Conservation (phyloP, 2,113 vertebrate genomes). For the Myrmophylax atrothorax region DNA sequence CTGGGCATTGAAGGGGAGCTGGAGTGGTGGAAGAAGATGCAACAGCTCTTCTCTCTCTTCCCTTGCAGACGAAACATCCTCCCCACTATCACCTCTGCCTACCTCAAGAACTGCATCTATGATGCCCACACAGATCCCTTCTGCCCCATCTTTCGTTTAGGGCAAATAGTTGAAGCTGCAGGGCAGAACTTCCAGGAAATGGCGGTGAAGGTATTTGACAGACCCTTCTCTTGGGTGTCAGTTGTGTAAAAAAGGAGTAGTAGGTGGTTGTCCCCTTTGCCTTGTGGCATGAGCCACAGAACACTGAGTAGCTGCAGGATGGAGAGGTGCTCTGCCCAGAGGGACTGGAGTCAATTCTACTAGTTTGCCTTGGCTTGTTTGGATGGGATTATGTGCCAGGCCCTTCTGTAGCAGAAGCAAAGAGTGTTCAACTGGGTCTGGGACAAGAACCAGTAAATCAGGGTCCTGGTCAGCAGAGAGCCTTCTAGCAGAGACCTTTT, state of each 20-base stretch:
- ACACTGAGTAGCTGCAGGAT: neutral
- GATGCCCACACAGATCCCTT: slow-evolving; percentile 77
- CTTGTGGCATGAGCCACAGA: neutral
- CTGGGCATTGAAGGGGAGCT: neutral
- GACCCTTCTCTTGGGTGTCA: neutral
- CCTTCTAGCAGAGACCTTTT: neutral
- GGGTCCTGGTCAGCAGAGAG: neutral
- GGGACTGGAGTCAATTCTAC: neutral
- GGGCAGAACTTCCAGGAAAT: slow-evolving; percentile 86
- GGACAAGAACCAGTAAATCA: neutral
- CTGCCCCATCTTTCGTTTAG: slow-evolving; percentile 89
- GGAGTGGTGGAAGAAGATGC: neutral
- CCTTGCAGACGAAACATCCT: slow-evolving; percentile 83
- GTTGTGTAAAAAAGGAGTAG: neutral
- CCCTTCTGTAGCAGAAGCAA: neutral
- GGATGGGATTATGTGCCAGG: neutral
- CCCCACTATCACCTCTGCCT: slow-evolving; percentile 74
- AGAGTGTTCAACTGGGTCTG: neutral
- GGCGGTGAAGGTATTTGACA: slow-evolving; percentile 79
- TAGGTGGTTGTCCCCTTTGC: neutral
- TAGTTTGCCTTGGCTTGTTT: neutral
- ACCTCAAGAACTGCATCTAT: slow-evolving; percentile 84
- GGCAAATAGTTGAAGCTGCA: slow-evolving; percentile 76
- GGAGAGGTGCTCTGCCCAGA: neutral
- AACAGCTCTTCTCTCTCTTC: neutral